Evolutionary conservation across 1,140 invertebrate genomes (phyloP), one percentile per base, ranked within the genome.

Genomic region (Lutraria rhynchaena): DNA sequence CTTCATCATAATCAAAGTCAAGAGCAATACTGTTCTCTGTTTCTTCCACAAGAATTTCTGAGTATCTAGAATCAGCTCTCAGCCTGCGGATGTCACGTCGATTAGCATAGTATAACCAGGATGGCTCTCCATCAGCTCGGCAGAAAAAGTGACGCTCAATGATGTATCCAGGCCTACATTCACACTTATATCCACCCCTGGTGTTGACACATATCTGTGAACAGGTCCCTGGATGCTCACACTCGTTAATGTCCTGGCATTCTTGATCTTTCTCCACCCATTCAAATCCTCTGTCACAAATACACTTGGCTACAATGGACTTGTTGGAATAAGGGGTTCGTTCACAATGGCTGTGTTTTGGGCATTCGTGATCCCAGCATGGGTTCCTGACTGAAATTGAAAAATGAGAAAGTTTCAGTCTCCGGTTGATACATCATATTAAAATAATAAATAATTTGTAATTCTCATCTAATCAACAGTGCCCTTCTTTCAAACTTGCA

Each of bases 201-300:
- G 96, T 95, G 91, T 99, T 99, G 60, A 95, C 94, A 91, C 98
- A 99, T 60, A 95, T 94, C 91, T 99, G 98, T 0, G 98, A 99
- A 90, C 98, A 99, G 1, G 95, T 94, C 0, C 97, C 98, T 15
- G 82, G 84, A 61, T 96, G 94, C 58, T 95, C 92, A 89, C 98
- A 99, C 92, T 99, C 98, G 92, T 99, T 94, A 51, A 99, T 95
- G 92, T 99, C 98, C 53, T 74, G 37, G 13, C 83, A 86, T 4
- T 44, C 7, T 15, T 31, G 22, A n/a, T 29, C 27, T 19, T 13
- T 17, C 33, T 81, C 75, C 19, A 69, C 22, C 4, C 85, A 57
- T 61, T 83, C 61, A 63, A 81, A 89, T 24, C 90, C 90, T 46
- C 24, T 24, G n/a, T 84, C 53, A 77, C 89, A 88, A 27, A 85